Evolutionary conservation across 2,797 vertebrate genomes (phyloP).

Genomic region (Poeciliopsis gracilis): DNA sequence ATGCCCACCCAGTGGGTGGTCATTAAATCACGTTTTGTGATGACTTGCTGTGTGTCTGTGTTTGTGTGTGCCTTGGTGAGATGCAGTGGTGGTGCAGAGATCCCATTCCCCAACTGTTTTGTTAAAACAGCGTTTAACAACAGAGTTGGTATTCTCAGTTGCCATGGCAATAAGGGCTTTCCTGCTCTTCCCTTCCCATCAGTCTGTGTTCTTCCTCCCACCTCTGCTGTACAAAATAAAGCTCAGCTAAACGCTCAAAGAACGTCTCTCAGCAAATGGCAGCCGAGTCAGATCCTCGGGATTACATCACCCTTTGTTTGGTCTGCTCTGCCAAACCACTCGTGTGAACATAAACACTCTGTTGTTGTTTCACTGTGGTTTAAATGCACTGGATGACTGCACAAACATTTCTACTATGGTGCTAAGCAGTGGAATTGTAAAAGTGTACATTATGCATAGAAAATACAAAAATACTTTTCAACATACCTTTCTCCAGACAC

Average conservation of each 20-base stretch:
- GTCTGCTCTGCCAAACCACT: conserved; percentile 22
- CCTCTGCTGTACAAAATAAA: conserved; percentile 46
- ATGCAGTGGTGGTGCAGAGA: conserved; percentile 8
- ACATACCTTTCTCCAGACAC: background rate
- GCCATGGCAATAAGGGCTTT: conserved; percentile 82
- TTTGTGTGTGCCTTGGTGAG: background rate
- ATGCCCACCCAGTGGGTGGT: no score
- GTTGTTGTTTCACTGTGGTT: background rate
- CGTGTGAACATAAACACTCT: background rate
- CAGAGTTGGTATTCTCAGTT: conserved; percentile 72
- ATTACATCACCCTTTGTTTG: conserved; percentile 29
- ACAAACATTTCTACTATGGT: background rate
- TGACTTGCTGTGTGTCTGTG: background rate
- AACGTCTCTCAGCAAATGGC: conserved; percentile 36
- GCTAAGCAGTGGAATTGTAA: background rate
- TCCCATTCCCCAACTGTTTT: conserved; percentile 56
- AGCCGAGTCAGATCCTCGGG: conserved; percentile 28
- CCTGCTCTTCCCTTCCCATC: conserved; percentile 65
- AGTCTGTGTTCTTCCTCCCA: conserved; percentile 38
- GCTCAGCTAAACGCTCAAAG: conserved; percentile 36
- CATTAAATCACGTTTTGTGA: background rate
- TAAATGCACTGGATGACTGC: background rate
- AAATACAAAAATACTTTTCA: background rate
- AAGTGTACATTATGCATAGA: background rate
- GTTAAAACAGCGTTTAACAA: conserved; percentile 53